Conservation (phyloP, 2,113 vertebrate genomes). For the Bos javanicus region DNA sequence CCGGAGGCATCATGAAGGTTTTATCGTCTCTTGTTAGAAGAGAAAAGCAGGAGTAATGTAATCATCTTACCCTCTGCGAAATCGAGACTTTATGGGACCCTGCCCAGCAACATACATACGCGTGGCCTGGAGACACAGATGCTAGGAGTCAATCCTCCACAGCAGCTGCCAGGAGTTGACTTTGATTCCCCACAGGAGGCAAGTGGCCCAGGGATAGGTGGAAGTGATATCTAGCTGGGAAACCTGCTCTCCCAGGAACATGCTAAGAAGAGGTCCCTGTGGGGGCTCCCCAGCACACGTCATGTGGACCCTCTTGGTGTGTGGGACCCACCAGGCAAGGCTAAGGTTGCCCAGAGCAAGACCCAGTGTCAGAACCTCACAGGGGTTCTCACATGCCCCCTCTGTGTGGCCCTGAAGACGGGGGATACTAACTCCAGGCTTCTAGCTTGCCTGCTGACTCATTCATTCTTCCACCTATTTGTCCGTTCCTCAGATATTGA, state of each 20-base stretch:
- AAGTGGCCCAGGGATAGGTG: not conserved
- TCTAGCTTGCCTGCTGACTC: not conserved
- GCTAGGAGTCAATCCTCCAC: not conserved
- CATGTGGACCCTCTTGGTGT: not conserved
- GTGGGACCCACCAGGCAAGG: not conserved
- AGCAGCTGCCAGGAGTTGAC: fast-evolving
- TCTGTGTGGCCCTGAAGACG: not conserved
- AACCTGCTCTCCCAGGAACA: not conserved
- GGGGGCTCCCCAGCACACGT: not conserved
- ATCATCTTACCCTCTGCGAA: not conserved
- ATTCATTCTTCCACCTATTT: not conserved
- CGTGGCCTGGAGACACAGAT: not conserved
- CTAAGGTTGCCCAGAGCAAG: not conserved
- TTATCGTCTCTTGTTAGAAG: constrained; percentile 19
- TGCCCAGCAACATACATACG: not conserved
- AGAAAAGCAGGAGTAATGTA: not conserved
- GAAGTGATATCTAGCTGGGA: not conserved
- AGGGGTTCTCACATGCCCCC: not conserved
- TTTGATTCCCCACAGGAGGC: not conserved
- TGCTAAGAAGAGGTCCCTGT: not conserved
- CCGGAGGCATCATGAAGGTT: not conserved
- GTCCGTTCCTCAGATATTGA: not conserved
- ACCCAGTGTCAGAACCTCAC: not conserved
- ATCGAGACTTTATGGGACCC: not conserved
- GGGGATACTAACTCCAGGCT: not conserved